phyloP scores from a whole-genome alignment of 2,888 invertebrate species.

The Lithophane semibrunnea region DNA sequence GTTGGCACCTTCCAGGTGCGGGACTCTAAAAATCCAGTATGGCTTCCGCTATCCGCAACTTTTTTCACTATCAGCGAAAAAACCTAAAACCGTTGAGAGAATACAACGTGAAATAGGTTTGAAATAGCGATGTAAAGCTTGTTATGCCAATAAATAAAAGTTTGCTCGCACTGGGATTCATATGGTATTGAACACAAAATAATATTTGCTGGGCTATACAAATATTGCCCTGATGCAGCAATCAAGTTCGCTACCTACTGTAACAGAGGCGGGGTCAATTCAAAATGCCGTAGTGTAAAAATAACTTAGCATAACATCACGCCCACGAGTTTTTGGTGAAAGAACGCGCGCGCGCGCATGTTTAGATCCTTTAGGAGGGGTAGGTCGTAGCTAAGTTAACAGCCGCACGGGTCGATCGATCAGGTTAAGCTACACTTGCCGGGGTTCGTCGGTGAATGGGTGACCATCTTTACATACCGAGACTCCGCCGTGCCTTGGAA shows the following conservation, averaged over 20 bases:
- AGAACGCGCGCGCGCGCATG: too few relatives aligned
- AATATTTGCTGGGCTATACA: constrained; percentile 21
- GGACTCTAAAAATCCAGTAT: not conserved
- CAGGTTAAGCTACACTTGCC: too few relatives aligned
- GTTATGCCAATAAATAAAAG: constrained; percentile 48
- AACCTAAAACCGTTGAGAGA: not conserved
- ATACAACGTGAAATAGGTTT: constrained; percentile 19
- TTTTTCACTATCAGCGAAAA: not conserved
- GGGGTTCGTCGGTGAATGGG: too few relatives aligned
- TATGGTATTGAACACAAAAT: constrained; percentile 7
- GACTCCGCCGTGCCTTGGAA: too few relatives aligned
- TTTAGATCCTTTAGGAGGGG: too few relatives aligned
- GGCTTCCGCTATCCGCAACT: not conserved
- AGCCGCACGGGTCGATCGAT: too few relatives aligned
- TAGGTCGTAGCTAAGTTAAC: too few relatives aligned
- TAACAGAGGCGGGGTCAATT: not conserved
- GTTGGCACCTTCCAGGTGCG: not conserved
- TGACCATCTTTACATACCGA: too few relatives aligned
- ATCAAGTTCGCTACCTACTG: constrained; percentile 19
- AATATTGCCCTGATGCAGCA: constrained; percentile 24
- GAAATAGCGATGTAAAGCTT: constrained; percentile 18
- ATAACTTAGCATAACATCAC: not conserved
- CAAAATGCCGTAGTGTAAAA: not conserved
- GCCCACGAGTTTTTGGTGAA: too few relatives aligned
- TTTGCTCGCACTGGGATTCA: constrained; percentile 11